phyloP scores from a whole-genome alignment of 2,113 vertebrate genomes.

The Scolopax mira region DNA sequence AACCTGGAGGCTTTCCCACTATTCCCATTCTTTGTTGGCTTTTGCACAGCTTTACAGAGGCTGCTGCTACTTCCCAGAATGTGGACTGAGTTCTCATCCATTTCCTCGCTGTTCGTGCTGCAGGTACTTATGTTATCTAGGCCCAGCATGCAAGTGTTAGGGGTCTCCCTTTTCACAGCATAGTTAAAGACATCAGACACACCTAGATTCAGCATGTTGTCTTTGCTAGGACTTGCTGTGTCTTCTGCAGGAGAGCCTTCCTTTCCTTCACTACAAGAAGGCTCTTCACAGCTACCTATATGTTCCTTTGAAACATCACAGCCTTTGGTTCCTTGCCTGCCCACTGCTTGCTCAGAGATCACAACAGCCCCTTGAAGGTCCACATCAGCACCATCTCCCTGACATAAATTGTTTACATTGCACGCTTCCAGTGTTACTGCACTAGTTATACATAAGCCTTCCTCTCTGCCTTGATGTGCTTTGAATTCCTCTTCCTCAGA shows the following conservation, averaged over 20 bases:
- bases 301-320: not conserved
- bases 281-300: not conserved
- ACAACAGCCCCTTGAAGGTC: not conserved
- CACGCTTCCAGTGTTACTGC: not conserved
- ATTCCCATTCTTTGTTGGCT: conserved; percentile 56
- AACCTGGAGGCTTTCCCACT: conserved; percentile 61
- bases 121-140: conserved; percentile 46
- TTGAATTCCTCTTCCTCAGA: not conserved
- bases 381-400: not conserved
- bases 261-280: not conserved
- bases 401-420: not conserved
- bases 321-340: not conserved
- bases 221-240: not conserved
- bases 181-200: conserved; percentile 17
- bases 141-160: not conserved
- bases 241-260: not conserved
- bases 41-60: conserved; percentile 63
- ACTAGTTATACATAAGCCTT: not conserved
- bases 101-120: conserved; percentile 69
- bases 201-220: not conserved
- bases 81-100: conserved; percentile 48
- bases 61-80: conserved; percentile 46
- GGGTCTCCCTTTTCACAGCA: not conserved
- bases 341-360: not conserved
- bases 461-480: not conserved